Conservation (phyloP, 1,140 invertebrate genomes). For the Bacillus rossius region DNA sequence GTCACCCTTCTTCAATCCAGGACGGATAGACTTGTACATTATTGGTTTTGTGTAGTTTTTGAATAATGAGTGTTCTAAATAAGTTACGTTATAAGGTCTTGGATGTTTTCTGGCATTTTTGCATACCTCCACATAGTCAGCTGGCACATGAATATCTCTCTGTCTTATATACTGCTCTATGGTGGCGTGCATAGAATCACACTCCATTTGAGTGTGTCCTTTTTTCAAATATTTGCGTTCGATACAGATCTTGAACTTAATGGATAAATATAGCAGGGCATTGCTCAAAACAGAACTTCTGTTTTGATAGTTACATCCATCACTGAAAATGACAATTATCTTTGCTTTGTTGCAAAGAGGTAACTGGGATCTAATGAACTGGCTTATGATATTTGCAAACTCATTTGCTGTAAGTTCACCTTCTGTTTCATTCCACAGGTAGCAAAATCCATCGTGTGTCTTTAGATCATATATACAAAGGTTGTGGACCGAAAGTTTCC, state of each 20-base stretch:
- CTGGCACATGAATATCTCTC: constrained; percentile 17
- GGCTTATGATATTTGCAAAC: too few species aligned
- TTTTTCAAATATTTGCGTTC: constrained; percentile 31
- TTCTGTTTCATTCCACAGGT: constrained; percentile 14
- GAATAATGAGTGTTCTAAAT: constrained; percentile 18
- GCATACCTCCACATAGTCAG: constrained; percentile 18
- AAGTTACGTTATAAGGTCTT: constrained; percentile 17
- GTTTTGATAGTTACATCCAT: constrained; percentile 9
- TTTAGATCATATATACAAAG: too few species aligned
- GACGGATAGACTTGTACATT: constrained; percentile 25
- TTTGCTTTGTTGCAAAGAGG: background rate
- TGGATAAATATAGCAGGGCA: constrained; percentile 20
- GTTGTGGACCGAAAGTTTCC: too few species aligned
- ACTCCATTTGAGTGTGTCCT: too few species aligned
- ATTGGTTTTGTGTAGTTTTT: constrained; percentile 10
- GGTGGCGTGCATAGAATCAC: constrained; percentile 9
- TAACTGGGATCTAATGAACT: too few species aligned
- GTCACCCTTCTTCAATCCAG: constrained; percentile 29
- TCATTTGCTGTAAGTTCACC: background rate
- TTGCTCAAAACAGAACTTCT: constrained; percentile 27
- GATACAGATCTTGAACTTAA: constrained; percentile 19
- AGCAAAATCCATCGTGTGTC: background rate
- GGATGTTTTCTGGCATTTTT: constrained; percentile 13
- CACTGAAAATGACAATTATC: constrained; percentile 22
- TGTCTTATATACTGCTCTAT: constrained; percentile 14